phyloP scores from a whole-genome alignment of 2,888 invertebrate genomes.

The Catocala fraxini region DNA sequence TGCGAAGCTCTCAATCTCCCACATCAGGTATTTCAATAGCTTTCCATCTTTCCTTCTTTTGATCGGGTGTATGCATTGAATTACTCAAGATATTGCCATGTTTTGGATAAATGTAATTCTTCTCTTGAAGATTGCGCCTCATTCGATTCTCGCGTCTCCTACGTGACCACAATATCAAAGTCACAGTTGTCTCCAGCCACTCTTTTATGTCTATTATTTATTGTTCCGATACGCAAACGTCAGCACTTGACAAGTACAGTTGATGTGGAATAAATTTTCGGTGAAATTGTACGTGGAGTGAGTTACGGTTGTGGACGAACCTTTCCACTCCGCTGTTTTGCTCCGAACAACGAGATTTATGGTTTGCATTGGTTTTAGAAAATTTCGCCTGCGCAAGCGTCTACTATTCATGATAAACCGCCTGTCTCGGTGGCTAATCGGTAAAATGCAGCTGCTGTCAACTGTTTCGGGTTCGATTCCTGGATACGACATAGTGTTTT shows the following conservation, averaged over 20 bases:
- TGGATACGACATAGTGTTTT: no score
- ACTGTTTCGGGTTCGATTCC: no score
- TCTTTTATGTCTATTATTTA: slow-evolving; percentile 82
- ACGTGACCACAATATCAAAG: slow-evolving; percentile 84
- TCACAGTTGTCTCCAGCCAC: slow-evolving; percentile 74
- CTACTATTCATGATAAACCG: slow-evolving; percentile 44
- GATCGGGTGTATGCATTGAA: slow-evolving; percentile 78
- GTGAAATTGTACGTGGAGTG: slow-evolving; percentile 80
- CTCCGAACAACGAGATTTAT: slow-evolving; percentile 72
- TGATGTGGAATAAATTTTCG: slow-evolving; percentile 83
- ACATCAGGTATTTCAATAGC: slow-evolving; percentile 42
- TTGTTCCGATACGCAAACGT: slow-evolving; percentile 81
- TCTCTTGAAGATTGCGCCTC: slow-evolving; percentile 83
- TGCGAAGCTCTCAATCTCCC: slow-evolving; percentile 20
- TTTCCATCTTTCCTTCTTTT: slow-evolving; percentile 44
- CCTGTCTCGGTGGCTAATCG: no score
- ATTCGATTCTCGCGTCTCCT: slow-evolving; percentile 66
- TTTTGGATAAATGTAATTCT: slow-evolving; percentile 85
- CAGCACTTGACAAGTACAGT: slow-evolving; percentile 86
- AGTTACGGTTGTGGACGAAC: slow-evolving; percentile 79
- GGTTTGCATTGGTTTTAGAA: slow-evolving; percentile 70
- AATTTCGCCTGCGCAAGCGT: slow-evolving; percentile 63
- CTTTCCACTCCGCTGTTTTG: slow-evolving; percentile 71
- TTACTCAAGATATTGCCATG: slow-evolving; percentile 81
- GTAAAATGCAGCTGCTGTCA: no score